Evolutionary conservation across 1,140 invertebrate genomes (phyloP).

Genomic region (Diplogasteroides magnus): DNA sequence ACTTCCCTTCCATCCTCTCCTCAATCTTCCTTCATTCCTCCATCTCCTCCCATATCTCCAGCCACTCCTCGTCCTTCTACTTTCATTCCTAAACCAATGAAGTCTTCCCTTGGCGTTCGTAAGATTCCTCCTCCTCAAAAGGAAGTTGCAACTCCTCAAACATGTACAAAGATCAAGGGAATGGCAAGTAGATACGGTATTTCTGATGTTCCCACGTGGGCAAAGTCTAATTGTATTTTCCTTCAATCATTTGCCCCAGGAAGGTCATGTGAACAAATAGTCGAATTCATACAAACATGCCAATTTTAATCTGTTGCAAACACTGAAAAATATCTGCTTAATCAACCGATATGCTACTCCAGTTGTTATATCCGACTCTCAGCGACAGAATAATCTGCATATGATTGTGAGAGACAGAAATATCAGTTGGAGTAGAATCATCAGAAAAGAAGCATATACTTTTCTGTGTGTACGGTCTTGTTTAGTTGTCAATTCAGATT

Average conservation of each 20-base stretch:
- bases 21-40: background rate
- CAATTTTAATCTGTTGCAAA: no score
- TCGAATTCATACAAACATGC: background rate
- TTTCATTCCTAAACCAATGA: background rate
- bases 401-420: no score
- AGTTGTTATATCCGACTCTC: no score
- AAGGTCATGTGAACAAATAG: background rate
- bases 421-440: no score
- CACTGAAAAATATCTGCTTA: no score
- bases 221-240: background rate
- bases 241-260: background rate
- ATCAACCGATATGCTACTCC: no score
- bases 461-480: no score
- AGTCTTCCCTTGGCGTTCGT: background rate
- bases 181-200: background rate
- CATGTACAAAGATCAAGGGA: background rate
- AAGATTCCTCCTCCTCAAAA: background rate
- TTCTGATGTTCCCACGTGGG: background rate
- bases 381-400: no score
- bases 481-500: no score
- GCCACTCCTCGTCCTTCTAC: background rate
- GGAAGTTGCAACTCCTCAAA: background rate
- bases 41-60: background rate
- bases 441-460: no score
- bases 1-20: background rate